Percentiles rank a stretch among this genome's conserved stretches.
These are phyloP conservation scores for Drosophila anceps DNA, from an alignment of 2,888 invertebrate species.

Conservation along the genomic window DNA sequence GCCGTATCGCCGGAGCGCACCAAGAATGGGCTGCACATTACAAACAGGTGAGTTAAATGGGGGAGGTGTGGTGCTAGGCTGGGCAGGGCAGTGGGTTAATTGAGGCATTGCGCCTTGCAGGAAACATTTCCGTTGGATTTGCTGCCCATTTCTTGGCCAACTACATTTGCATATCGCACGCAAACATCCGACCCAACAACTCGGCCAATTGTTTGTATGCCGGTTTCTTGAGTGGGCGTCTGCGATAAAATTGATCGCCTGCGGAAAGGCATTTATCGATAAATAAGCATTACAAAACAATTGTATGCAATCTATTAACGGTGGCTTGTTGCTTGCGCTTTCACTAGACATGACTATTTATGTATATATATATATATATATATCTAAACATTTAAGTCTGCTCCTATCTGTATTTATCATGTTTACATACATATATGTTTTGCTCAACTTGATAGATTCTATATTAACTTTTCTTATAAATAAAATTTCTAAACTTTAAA, in stretches of 20 bases:
- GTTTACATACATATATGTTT: not conserved
- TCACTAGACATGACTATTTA: not conserved
- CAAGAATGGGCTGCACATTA: conserved; percentile 80
- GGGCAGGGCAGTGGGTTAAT: conserved; percentile 47
- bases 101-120: conserved; percentile 69
- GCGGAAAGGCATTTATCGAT: conserved; percentile 61
- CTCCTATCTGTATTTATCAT: conserved; percentile 6
- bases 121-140: conserved; percentile 79
- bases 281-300: conserved; percentile 39
- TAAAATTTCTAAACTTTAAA: too few species aligned
- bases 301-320: conserved; percentile 42
- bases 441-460: conserved; percentile 10
- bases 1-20: conserved; percentile 61
- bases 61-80: conserved; percentile 9
- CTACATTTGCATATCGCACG: conserved; percentile 76
- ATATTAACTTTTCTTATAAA: not conserved
- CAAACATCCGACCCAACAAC: conserved; percentile 59
- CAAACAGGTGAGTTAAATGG: conserved; percentile 81
- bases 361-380: not conserved
- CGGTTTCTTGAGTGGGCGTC: conserved; percentile 24
- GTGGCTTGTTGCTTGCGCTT: conserved; percentile 55
- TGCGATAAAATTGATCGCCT: conserved; percentile 53
- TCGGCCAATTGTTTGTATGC: conserved; percentile 34
- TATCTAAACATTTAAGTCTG: not conserved
- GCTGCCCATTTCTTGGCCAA: conserved; percentile 69